phyloP scores from a whole-genome alignment of 2,888 invertebrate genomes.

The Dugesia japonica region DNA sequence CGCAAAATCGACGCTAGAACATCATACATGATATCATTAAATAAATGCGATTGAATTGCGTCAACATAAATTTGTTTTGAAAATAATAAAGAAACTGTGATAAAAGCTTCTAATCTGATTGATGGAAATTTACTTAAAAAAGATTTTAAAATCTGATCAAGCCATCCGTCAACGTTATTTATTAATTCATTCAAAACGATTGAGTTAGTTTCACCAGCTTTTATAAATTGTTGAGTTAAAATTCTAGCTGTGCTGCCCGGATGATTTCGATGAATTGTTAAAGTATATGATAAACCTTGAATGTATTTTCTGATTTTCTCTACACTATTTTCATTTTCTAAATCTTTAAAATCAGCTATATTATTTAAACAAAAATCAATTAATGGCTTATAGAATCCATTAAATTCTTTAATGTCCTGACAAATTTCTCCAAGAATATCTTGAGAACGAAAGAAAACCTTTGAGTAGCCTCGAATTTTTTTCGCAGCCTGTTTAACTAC shows the following conservation, averaged over 20 bases:
- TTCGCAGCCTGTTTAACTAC: neutral
- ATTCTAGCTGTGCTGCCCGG: neutral
- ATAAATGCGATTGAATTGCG: neutral
- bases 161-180: neutral
- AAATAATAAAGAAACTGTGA: neutral
- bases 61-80: neutral
- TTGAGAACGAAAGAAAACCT: neutral
- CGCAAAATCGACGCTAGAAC: neutral
- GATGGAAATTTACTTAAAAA: conserved; percentile 8
- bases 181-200: neutral
- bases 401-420: neutral
- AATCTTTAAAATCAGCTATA: neutral
- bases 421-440: neutral
- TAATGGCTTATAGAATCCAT: neutral
- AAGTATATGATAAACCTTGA: neutral
- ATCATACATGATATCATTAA: neutral
- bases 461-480: neutral
- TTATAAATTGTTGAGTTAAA: conserved; percentile 12
- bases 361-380: neutral
- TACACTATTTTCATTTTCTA: neutral
- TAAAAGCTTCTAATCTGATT: neutral
- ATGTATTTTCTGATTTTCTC: neutral
- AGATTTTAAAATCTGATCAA: neutral
- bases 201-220: neutral
- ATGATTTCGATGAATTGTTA: conserved; percentile 2